Conservation (phyloP, 2,797 vertebrate species). For the Aselliscus stoliczkanus region DNA sequence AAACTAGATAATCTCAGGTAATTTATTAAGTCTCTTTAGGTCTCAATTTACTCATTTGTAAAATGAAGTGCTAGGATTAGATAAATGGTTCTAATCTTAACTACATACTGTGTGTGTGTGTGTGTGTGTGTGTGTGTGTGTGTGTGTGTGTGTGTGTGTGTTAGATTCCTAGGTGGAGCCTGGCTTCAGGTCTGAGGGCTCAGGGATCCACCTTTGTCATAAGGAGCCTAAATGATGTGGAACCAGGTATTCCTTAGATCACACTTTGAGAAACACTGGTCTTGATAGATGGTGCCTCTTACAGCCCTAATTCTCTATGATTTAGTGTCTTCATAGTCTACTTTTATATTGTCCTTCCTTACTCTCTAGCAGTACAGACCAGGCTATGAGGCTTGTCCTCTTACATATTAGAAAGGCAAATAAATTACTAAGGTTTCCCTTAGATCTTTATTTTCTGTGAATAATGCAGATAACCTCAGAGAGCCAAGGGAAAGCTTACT, state of each 20-base stretch:
- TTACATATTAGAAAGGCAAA: background rate
- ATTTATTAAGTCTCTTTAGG: background rate
- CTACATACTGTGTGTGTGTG: background rate
- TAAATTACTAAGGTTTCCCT: background rate
- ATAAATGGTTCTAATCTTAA: background rate
- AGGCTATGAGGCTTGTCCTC: background rate
- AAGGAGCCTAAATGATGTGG: background rate
- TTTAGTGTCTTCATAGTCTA: background rate
- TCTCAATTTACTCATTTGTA: background rate
- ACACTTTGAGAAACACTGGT: background rate
- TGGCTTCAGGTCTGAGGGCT: background rate
- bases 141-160: no score
- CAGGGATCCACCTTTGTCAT: background rate
- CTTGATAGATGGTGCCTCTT: background rate
- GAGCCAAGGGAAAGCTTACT: background rate
- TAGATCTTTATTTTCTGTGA: constrained; percentile 27
- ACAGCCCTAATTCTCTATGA: background rate
- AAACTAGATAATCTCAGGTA: background rate
- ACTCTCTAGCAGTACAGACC: background rate
- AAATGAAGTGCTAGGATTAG: background rate
- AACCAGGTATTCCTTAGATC: background rate
- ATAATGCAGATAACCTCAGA: constrained; percentile 5
- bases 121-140: background rate
- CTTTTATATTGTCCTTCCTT: background rate
- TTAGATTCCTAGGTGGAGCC: background rate